Base-by-base conservation (phyloP, 2,888 invertebrate genomes). In the Bellardia pandia region DNA sequence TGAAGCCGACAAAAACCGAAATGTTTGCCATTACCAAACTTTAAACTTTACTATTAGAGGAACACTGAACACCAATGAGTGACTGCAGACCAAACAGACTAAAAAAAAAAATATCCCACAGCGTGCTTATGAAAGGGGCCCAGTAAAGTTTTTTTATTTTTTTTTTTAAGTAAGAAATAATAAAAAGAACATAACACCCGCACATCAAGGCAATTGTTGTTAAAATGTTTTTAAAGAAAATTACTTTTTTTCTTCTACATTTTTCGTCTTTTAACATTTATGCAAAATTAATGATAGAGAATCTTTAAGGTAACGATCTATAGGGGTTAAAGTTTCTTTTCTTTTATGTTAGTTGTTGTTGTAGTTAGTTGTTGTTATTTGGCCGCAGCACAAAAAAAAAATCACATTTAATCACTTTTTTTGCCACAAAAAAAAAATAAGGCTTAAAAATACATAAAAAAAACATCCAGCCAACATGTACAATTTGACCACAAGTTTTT, bases 211-310 rank as follows among this genome's bases (percentile, higher is more conserved):
- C 72, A 68, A 69, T 71, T 83, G 56, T 72, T 71, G 77, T 66
- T 48, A 78, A 78, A 79, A 85, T 68, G 51, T 69, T 75, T 45
- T 30, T 30, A 45, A 76, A 37, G 76, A 78, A 82, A 79, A 68
- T 40, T 23, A 30, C n/a, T 64, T 78, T 48, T 74, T 37, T 48
- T 68, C n/a, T 60, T 58, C 45, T 30, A 13, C 3, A 68, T 56
- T 72, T 81, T 8, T 51, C 23, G 56, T 80, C 58, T 81, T 85
- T 58, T 75, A 74, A 82, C 87, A 81, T 87, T 87, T 87, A 87
- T 85, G 85, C 85, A 87, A 82, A 87, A 87, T 85, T 75, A 85
- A 87, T 87, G 85, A 87, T 87, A 78, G 78, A 87, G 81, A 82
- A 78, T 87, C 87, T 78, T 74, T 71, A 76, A 80, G 79, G 85